A percentile compares a stretch with the other conserved stretches of the same genome.
phyloP scores from a whole-genome alignment of 2,113 vertebrate genomes.

The Gymnarchus niloticus region DNA sequence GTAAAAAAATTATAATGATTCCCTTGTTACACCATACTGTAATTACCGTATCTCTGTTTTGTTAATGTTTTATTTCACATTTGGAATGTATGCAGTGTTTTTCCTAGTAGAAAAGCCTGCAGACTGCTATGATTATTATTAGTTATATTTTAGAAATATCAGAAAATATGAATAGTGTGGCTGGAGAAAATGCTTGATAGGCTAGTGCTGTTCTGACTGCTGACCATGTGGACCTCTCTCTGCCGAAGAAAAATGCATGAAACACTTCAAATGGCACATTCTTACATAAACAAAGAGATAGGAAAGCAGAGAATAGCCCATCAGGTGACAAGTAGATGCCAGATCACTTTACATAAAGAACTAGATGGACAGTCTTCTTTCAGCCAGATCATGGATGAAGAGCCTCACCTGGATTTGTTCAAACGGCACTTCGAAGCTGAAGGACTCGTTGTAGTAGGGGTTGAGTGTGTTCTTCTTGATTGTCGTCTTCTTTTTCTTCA shows the following conservation, averaged over 20 bases:
- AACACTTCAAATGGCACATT: background rate
- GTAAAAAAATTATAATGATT: background rate
- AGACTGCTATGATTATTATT: no score
- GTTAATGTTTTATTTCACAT: no score
- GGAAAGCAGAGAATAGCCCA: background rate
- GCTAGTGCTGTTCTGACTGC: no score
- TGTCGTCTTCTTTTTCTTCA: conserved; percentile 99
- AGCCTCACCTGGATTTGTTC: conserved; percentile 95
- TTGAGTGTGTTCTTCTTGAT: conserved; percentile 99
- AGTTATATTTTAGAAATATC: background rate
- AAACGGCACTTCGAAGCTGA: conserved; percentile 99
- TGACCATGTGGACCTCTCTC: no score
- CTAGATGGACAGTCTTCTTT: background rate
- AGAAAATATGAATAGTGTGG: background rate
- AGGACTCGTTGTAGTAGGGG: conserved; percentile 98
- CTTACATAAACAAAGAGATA: background rate
- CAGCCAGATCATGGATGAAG: background rate
- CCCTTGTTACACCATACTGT: background rate
- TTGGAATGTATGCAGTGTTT: no score
- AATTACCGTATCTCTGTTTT: no score
- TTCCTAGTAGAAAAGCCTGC: no score
- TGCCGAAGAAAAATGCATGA: background rate
- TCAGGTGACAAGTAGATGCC: no score
- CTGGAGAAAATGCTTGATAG: background rate
- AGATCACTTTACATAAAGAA: background rate